phyloP scores from a whole-genome alignment of 1,140 invertebrate species.

The Drosophila sproati region DNA sequence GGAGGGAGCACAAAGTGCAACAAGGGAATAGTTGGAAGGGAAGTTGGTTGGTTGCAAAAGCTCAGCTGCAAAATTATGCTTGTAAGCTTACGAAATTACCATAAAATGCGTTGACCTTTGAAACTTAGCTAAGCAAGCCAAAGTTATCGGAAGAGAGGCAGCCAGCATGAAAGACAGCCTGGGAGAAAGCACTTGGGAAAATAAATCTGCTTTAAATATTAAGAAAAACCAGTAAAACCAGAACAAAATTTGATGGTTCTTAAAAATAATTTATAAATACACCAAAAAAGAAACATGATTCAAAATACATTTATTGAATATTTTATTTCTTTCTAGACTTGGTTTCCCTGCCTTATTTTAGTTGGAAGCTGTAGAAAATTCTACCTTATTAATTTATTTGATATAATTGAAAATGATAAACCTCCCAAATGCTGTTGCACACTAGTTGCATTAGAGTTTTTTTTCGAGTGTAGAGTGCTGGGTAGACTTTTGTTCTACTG shows the following conservation, averaged over 20 bases:
- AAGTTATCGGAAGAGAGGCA: conserved; percentile 15
- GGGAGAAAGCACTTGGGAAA: not conserved
- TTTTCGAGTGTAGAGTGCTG: not conserved
- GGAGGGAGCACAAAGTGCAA: not conserved
- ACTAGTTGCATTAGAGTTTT: not conserved
- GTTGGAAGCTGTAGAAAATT: too few relatives aligned
- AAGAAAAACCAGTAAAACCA: too few relatives aligned
- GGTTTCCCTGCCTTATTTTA: too few relatives aligned
- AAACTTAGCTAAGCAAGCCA: conserved; percentile 39
- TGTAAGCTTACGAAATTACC: conserved; percentile 65
- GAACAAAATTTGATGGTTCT: too few relatives aligned
- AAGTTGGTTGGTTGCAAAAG: conserved; percentile 13
- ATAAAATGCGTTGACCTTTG: conserved; percentile 64
- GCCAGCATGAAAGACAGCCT: not conserved
- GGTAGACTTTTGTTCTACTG: conserved; percentile 23
- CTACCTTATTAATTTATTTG: too few relatives aligned
- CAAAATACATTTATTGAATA: too few relatives aligned
- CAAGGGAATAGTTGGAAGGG: not conserved
- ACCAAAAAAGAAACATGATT: too few relatives aligned
- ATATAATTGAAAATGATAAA: too few relatives aligned
- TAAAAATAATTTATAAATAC: too few relatives aligned
- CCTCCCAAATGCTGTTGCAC: too few relatives aligned
- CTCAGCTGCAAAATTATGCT: conserved; percentile 62
- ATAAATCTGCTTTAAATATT: too few relatives aligned
- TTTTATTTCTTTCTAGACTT: too few relatives aligned